phyloP scores from a whole-genome alignment of 2,113 vertebrate species.

The Pelodiscus sinensis region DNA sequence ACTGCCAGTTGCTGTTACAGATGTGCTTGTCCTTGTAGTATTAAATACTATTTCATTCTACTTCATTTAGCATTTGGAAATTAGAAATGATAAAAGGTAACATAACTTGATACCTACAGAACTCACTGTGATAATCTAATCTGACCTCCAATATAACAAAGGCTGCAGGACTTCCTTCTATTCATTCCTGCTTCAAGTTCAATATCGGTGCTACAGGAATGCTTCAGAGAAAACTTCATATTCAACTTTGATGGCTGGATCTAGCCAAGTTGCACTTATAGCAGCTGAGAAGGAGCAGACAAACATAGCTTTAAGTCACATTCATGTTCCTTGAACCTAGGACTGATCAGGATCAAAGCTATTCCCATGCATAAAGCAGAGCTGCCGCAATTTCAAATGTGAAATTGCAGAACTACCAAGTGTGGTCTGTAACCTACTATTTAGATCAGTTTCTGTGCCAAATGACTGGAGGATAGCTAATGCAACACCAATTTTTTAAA shows the following conservation, averaged over 20 bases:
- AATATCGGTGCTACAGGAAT: background rate
- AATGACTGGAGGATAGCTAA: no score
- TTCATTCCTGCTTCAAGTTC: background rate
- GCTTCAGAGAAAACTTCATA: background rate
- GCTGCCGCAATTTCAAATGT: background rate
- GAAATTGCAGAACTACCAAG: no score
- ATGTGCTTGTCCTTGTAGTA: background rate
- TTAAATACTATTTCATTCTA: background rate
- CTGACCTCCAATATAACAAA: background rate
- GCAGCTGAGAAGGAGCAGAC: background rate
- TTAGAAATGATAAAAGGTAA: background rate
- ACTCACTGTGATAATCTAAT: background rate
- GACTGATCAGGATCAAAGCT: background rate
- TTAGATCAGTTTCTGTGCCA: no score
- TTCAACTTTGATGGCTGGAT: background rate
- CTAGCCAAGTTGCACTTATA: background rate
- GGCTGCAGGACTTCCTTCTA: background rate
- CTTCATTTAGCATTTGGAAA: background rate
- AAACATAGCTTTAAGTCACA: background rate
- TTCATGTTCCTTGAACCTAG: background rate
- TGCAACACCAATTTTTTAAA: no score
- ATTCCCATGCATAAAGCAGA: accelerated
- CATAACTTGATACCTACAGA: background rate
- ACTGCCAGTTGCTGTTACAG: background rate
- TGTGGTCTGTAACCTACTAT: no score